Conservation (phyloP, 2,797 vertebrate genomes). For the Xenentodon cancila region DNA sequence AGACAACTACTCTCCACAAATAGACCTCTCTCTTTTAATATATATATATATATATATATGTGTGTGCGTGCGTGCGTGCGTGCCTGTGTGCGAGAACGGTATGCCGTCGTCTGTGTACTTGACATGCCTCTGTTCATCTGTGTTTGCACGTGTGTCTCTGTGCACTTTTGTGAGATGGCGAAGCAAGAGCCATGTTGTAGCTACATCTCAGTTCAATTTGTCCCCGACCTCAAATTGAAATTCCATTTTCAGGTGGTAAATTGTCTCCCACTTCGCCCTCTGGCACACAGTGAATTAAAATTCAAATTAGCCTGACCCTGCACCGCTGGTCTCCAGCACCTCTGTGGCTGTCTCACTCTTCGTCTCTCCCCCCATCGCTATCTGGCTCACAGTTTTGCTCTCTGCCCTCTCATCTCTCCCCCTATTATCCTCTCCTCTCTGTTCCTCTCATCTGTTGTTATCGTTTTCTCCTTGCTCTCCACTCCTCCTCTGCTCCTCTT, state of each 20-base stretch:
- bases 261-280: conserved; percentile 83
- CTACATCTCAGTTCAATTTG: conserved; percentile 83
- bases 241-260: conserved; percentile 84
- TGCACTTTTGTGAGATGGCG: conserved; percentile 26
- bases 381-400: conserved; percentile 59
- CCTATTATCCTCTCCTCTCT: conserved; percentile 71
- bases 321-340: conserved; percentile 71
- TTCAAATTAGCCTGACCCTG: conserved; percentile 83
- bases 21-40: no score
- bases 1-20: no score
- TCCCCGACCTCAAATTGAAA: conserved; percentile 83
- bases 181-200: conserved; percentile 75
- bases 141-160: conserved; percentile 7
- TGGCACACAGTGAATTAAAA: conserved; percentile 84
- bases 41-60: no score
- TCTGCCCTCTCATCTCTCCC: conserved; percentile 75
- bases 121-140: conserved; percentile 14
- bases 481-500: conserved; percentile 26
- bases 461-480: conserved; percentile 57
- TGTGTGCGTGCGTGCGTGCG: no score
- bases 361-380: conserved; percentile 49
- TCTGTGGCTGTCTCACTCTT: conserved; percentile 61
- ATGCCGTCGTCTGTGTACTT: conserved; percentile 36
- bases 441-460: conserved; percentile 71
- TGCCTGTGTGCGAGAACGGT: not conserved